Conservation (phyloP, 2,113 vertebrate species). For the Recurvirostra avosetta region DNA sequence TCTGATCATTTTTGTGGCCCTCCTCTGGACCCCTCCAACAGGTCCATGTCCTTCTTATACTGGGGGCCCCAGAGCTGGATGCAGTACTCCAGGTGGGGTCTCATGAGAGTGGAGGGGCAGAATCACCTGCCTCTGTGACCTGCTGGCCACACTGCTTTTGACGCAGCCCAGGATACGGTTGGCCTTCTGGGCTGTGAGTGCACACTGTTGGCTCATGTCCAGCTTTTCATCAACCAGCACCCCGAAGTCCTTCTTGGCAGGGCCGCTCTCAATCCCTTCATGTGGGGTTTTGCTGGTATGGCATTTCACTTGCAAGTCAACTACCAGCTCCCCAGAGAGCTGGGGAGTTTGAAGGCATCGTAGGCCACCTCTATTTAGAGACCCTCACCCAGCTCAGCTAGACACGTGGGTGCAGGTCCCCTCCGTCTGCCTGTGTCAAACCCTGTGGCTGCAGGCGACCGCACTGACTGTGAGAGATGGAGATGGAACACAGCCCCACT, state of each 20-base stretch:
- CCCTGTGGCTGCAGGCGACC: neutral
- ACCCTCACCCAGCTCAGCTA: neutral
- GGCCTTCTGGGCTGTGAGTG: too few species aligned
- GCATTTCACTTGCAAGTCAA: neutral
- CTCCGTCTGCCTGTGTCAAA: neutral
- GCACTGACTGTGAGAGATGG: accelerated
- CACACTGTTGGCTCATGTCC: neutral
- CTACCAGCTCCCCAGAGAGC: neutral
- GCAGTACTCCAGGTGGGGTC: too few species aligned
- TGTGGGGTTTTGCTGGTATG: neutral
- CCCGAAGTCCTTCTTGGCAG: neutral
- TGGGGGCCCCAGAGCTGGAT: too few species aligned
- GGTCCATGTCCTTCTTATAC: neutral
- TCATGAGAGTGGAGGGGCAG: too few species aligned
- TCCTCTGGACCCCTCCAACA: neutral
- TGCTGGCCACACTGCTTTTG: too few species aligned
- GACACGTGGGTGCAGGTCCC: neutral
- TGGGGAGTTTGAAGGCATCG: neutral
- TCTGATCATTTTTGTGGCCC: neutral
- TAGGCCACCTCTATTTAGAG: neutral
- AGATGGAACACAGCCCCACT: accelerated
- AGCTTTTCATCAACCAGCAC: neutral
- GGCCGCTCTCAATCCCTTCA: neutral
- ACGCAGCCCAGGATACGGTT: too few species aligned
- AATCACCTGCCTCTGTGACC: too few species aligned